These are phyloP conservation scores for Esox niger DNA, from an alignment of 2,113 vertebrate genomes.

Conservation along the genomic window DNA sequence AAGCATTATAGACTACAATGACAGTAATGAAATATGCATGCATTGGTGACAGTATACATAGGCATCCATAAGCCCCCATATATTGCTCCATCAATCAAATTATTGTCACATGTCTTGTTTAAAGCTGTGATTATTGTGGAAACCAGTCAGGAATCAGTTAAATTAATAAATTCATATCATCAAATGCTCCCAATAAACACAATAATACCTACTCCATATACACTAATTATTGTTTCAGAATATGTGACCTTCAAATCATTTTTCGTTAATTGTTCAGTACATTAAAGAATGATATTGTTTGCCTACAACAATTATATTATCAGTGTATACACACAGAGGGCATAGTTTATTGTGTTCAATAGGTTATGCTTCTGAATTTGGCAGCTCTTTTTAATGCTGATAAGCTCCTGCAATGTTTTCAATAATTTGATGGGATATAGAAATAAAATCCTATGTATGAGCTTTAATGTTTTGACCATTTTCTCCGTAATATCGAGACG, in stretches of 20 bases:
- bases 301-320: background rate
- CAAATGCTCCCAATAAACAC: background rate
- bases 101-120: constrained; percentile 28
- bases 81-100: constrained; percentile 20
- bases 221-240: background rate
- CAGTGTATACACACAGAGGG: constrained; percentile 16
- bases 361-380: constrained; percentile 46
- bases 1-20: background rate
- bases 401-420: constrained; percentile 50
- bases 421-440: constrained; percentile 58
- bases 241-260: constrained; percentile 29
- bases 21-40: constrained; percentile 7
- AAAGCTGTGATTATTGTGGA: background rate
- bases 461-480: constrained; percentile 65
- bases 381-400: constrained; percentile 51
- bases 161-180: background rate
- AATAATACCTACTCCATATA: background rate
- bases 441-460: constrained; percentile 61
- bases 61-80: background rate
- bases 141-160: background rate
- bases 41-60: constrained; percentile 6
- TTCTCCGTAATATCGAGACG: constrained; percentile 65
- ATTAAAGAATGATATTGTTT: constrained; percentile 18
- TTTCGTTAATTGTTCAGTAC: constrained; percentile 10
- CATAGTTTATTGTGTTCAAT: constrained; percentile 17